phyloP scores from a whole-genome alignment of 1,140 invertebrate species.

The Chironomus tepperi region DNA sequence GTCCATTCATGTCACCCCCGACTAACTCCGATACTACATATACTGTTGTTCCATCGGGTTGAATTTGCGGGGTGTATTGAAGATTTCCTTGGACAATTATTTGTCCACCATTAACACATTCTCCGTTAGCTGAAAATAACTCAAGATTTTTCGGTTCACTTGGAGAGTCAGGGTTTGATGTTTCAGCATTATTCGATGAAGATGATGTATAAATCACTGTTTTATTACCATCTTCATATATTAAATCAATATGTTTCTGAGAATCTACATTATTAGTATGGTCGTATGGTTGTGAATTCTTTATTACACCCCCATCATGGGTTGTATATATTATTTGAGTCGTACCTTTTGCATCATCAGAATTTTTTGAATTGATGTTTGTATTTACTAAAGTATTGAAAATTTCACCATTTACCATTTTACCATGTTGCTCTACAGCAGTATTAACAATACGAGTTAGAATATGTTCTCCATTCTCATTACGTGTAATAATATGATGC shows the following conservation, averaged over 20 bases:
- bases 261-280: slow-evolving; percentile 39
- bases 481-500: slow-evolving; percentile 39
- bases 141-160: slow-evolving; percentile 42
- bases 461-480: slow-evolving; percentile 40
- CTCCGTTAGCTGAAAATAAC: slow-evolving; percentile 41
- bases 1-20: background rate
- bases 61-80: slow-evolving; percentile 1
- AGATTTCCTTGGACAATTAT: slow-evolving; percentile 10
- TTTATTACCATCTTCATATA: slow-evolving; percentile 72
- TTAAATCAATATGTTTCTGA: slow-evolving; percentile 63
- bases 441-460: slow-evolving; percentile 40
- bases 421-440: slow-evolving; percentile 36
- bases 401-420: slow-evolving; percentile 32
- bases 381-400: background rate
- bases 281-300: slow-evolving; percentile 29
- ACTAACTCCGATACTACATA: slow-evolving; percentile 2
- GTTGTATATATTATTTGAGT: slow-evolving; percentile 46
- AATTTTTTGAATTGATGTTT: slow-evolving; percentile 40
- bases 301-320: slow-evolving; percentile 40
- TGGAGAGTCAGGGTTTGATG: slow-evolving; percentile 33
- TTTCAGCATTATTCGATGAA: slow-evolving; percentile 21
- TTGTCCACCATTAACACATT: slow-evolving; percentile 28
- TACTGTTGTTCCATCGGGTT: background rate
- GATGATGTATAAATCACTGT: slow-evolving; percentile 71
- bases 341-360: slow-evolving; percentile 41